Base-by-base conservation (phyloP, 2,797 vertebrate species). In the Hemibagrus guttatus region DNA sequence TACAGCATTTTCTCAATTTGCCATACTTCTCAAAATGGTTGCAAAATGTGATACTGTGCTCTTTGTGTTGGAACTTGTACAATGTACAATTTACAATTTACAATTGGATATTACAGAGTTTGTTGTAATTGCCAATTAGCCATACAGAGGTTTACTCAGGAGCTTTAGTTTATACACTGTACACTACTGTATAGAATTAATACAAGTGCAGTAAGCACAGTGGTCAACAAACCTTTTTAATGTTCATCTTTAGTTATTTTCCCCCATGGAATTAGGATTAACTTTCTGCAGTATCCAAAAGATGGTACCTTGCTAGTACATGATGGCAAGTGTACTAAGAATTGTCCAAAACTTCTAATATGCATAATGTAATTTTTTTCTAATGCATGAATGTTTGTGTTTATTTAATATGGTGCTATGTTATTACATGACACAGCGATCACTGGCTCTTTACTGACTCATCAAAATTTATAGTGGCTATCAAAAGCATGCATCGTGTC, bases 1-100 rank as follows among this genome's bases (percentile, higher is more conserved):
- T 86, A 49, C 42, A 71, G 76, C 89, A 88, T 91, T 93, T 91
- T 84, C 89, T 89, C 89, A 86, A 92, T 92, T 92, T 94, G 93
- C 94, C 92, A 94, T 87, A 83, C 78, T 87, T 69, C 74, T 91
- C 83, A 85, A 90, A 89, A 95, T 96, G 95, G 95, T 95, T 95
- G 95, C 92, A 93, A 95, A 95, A 94, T 95, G 93, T 95, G 94
- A 96, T 95, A 96, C 95, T 96, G 95, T 95, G 95, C 93, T 93
- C 86, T 92, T 93, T 92, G 92, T 91, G 91, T 93, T 90, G 89
- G 92, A 93, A 91, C 91, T 91, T 88, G 88, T 88, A 86, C 88
- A 92, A 52, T 90, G 87, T 87, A 86, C 87, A 92, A 42, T 90
- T 90, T 88, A 61, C 80, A 63, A 74, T 85, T 31, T 75, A 84